Evolutionary conservation across 2,113 vertebrate species (phyloP).

Genomic region (Periophthalmus modestus): DNA sequence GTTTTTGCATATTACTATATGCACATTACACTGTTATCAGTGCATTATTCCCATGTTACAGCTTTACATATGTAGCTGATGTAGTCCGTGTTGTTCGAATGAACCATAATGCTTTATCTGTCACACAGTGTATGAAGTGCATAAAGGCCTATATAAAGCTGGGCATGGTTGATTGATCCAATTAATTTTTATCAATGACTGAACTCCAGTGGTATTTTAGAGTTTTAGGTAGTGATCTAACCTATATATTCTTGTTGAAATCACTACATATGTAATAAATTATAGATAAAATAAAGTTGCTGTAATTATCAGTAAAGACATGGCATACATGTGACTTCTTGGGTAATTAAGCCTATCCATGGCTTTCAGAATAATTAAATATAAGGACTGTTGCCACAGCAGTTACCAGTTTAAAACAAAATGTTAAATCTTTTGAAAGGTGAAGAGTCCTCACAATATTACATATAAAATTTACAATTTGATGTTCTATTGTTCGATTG

Average conservation of each 20-base stretch:
- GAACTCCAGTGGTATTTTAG: not conserved
- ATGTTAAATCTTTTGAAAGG: no score
- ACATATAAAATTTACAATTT: not conserved
- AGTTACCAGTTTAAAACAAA: no score
- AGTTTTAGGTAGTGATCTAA: not conserved
- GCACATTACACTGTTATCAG: not conserved
- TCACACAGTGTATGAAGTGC: not conserved
- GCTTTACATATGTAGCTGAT: slow-evolving; percentile 2
- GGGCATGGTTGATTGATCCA: slow-evolving; percentile 6
- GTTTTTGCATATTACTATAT: not conserved
- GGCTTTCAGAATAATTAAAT: no score
- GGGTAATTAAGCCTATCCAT: not conserved
- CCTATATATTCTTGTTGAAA: not conserved
- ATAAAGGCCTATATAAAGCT: not conserved
- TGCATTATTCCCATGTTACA: not conserved
- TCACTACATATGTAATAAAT: not conserved
- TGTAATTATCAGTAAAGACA: not conserved
- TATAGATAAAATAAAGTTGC: not conserved
- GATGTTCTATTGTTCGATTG: not conserved
- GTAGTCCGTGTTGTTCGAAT: not conserved
- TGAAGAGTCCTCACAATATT: no score
- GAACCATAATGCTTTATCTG: not conserved
- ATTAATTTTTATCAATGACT: slow-evolving; percentile 5
- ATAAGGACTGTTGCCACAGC: no score
- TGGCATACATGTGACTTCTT: not conserved